A percentile compares a stretch with the other conserved stretches of the same genome.
These are phyloP conservation scores for Agonopterix arenella DNA, from an alignment of 2,888 invertebrate genomes.

Conservation along the genomic window DNA sequence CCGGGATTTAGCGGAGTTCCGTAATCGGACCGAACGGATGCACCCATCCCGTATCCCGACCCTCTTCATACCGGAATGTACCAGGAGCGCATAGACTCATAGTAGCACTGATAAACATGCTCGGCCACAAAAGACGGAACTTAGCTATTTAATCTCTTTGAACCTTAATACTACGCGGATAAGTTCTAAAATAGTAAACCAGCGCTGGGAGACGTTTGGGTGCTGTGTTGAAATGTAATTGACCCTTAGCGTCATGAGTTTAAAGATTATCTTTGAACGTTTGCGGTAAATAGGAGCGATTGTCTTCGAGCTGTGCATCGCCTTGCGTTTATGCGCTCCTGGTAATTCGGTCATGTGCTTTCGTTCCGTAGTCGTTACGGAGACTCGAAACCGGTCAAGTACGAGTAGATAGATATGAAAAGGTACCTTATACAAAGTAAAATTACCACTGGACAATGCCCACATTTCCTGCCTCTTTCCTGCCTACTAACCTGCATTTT, in stretches of 20 bases:
- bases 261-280: constrained; percentile 8
- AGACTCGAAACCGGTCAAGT: neutral
- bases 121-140: no score
- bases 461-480: no score
- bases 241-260: constrained; percentile 5
- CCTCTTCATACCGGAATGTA: constrained; percentile 31
- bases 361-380: constrained; percentile 34
- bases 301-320: neutral
- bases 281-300: no score
- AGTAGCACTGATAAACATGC: neutral
- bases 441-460: no score
- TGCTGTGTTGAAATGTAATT: neutral
- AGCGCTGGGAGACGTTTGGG: no score
- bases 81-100: constrained; percentile 33
- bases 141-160: no score
- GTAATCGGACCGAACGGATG: constrained; percentile 12
- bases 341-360: constrained; percentile 39
- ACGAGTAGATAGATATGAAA: neutral
- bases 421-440: no score
- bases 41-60: constrained; percentile 40
- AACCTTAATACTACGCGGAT: no score
- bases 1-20: constrained; percentile 8
- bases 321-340: constrained; percentile 23
- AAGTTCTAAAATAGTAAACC: no score
- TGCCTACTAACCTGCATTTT: no score